Percentiles rank a stretch among this genome's conserved stretches.
These are phyloP conservation scores for Cynodonichthys magdalenae DNA, from an alignment of 2,797 vertebrate genomes.

Conservation along the genomic window DNA sequence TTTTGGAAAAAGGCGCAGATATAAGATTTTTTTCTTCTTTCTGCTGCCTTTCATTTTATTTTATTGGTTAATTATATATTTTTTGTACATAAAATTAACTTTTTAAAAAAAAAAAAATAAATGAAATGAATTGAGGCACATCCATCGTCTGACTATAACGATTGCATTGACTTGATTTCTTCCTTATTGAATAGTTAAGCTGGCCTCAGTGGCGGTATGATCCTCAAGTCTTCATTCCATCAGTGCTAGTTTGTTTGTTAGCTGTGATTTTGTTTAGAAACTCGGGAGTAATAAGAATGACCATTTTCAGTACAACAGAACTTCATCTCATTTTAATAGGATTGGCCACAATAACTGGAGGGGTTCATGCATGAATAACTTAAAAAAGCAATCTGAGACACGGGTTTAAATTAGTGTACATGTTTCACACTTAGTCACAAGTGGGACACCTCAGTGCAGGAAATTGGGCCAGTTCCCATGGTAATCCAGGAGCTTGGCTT, in stretches of 20 bases:
- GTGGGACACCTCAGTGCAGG: neutral
- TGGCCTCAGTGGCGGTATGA: neutral
- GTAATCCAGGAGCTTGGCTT: slow-evolving; percentile 2
- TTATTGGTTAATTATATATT: no score
- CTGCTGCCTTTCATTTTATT: no score
- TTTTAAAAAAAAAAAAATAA: no score
- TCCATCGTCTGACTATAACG: neutral
- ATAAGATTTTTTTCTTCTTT: no score
- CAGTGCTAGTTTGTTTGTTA: neutral
- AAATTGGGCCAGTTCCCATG: slow-evolving; percentile 5
- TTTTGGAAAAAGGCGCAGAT: no score
- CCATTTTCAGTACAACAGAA: neutral
- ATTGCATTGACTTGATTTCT: neutral
- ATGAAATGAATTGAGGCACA: neutral
- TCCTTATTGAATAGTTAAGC: neutral
- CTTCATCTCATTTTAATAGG: neutral
- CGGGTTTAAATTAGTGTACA: neutral
- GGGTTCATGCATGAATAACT: no score
- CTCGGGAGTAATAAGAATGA: neutral
- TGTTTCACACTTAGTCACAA: neutral
- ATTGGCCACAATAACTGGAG: neutral
- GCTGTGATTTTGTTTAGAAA: neutral
- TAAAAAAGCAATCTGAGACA: neutral
- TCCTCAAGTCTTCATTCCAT: no score
- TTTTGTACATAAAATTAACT: no score